phyloP scores from a whole-genome alignment of 2,888 invertebrate species.

The Scotopteryx bipunctaria region DNA sequence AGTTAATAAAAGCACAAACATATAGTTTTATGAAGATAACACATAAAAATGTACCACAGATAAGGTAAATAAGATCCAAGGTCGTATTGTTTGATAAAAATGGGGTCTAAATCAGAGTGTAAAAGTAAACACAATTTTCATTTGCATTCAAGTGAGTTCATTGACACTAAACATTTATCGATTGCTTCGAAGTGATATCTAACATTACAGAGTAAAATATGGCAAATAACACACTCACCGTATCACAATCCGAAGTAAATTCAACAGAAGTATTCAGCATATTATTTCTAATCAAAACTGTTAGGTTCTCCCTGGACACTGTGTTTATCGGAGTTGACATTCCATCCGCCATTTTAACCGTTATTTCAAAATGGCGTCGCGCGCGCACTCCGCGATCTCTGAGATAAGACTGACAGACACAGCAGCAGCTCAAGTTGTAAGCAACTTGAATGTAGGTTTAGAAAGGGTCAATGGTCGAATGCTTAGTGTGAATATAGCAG shows the following conservation, averaged over 20 bases:
- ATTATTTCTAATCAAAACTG: constrained; percentile 63
- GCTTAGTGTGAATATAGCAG: neutral
- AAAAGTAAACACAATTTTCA: too few relatives aligned
- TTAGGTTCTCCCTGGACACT: constrained; percentile 57
- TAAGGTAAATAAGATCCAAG: too few relatives aligned
- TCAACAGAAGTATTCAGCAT: constrained; percentile 61
- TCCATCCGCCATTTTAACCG: constrained; percentile 52
- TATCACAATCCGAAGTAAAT: constrained; percentile 55
- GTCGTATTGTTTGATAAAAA: too few relatives aligned
- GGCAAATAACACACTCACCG: constrained; percentile 35
- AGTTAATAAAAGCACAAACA: too few relatives aligned
- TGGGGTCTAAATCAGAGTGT: too few relatives aligned
- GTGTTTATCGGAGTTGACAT: constrained; percentile 64
- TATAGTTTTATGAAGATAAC: too few relatives aligned
- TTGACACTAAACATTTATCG: too few relatives aligned
- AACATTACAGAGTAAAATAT: too few relatives aligned
- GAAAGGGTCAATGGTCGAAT: neutral
- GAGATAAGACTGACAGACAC: constrained; percentile 15
- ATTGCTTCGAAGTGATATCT: too few relatives aligned
- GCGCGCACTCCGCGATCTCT: constrained; percentile 19
- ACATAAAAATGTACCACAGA: too few relatives aligned
- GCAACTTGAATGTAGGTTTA: neutral
- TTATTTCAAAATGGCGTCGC: constrained; percentile 23
- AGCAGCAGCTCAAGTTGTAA: neutral
- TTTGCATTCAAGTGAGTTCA: too few relatives aligned